Base-by-base conservation (phyloP, 2,113 vertebrate species). In the Neolamprologus sp. region DNA sequence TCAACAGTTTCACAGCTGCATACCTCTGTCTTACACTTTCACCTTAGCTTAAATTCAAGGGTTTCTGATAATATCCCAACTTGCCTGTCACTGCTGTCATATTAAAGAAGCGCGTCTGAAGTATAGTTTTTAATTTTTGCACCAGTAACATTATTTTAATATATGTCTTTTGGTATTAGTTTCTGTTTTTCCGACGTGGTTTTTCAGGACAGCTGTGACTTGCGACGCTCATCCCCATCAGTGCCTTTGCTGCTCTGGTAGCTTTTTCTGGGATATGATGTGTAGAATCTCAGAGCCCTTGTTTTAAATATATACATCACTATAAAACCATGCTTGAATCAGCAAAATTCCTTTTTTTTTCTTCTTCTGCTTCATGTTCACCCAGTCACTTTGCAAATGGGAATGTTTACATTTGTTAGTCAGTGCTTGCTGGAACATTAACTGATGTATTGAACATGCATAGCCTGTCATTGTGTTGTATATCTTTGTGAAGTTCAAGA, bases 231-330 rank as follows among this genome's bases (percentile, higher is more conserved):
- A 35, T 54, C 80, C 85, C 51, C 63, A 7, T 89, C 91, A 88
- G 94, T 94, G 94, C 94, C 93, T 95, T 94, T 65, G 21, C 79
- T 37, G 87, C 88, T 88, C 86, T 71, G 83, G 65, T 84, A 85
- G 87, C 79, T 31, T 21, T 49, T 42, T 86, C 49, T 81, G 79
- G 86, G 83, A 87, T 60, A 4, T 7, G 28, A 80, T 13, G 47
- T 11, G 35, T 81, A 63, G 75, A 87, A 81, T 31, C 28, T 86
- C 82, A n/a, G 80, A 85, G 45, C 81, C 58, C 53, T 85, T 14
- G 75, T 82, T 53, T 54, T 23, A 47, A 53, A 75, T n/a, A 78
- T n/a, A 68, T 11, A 33, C 6, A 9, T 57, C 31, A 16, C 33
- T 7, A 8, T 28, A 16, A 65, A 71, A 81, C 54, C 53, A 16